These are phyloP conservation scores for Pseudomugil gertrudae DNA, from an alignment of 2,797 vertebrate species.

Conservation along the genomic window DNA sequence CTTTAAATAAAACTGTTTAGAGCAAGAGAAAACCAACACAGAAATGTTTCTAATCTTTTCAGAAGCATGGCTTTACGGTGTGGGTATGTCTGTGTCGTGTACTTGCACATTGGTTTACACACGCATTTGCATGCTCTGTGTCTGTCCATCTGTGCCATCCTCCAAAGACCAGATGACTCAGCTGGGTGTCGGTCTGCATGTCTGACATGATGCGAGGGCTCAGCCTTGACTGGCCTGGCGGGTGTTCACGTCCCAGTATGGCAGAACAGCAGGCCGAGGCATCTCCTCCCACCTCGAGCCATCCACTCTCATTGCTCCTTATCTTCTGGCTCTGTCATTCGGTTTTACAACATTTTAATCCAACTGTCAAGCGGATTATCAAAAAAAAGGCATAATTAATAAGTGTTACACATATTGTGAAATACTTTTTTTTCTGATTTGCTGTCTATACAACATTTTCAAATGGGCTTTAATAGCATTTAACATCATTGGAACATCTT, in stretches of 20 bases:
- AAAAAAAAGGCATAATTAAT: constrained; percentile 24
- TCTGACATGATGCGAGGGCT: constrained; percentile 62
- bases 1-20: not conserved
- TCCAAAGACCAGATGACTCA: constrained; percentile 58
- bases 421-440: constrained; percentile 22
- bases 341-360: constrained; percentile 32
- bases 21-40: no score
- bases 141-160: constrained; percentile 57
- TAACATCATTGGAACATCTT: no score
- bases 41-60: constrained; percentile 32
- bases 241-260: constrained; percentile 52
- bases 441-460: not conserved
- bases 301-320: constrained; percentile 22
- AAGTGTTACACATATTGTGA: constrained; percentile 26
- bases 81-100: not conserved
- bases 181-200: constrained; percentile 57
- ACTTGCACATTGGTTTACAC: constrained; percentile 4
- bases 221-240: constrained; percentile 58
- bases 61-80: constrained; percentile 13
- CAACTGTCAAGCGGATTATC: constrained; percentile 42
- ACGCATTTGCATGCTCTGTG: constrained; percentile 39
- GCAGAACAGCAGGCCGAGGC: constrained; percentile 57
- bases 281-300: constrained; percentile 26
- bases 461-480: not conserved
- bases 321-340: constrained; percentile 27